Percentiles rank a stretch among this genome's conserved stretches.
These are phyloP conservation scores for Gopherus evgoodei DNA, from an alignment of 2,113 vertebrate genomes.

Conservation along the genomic window DNA sequence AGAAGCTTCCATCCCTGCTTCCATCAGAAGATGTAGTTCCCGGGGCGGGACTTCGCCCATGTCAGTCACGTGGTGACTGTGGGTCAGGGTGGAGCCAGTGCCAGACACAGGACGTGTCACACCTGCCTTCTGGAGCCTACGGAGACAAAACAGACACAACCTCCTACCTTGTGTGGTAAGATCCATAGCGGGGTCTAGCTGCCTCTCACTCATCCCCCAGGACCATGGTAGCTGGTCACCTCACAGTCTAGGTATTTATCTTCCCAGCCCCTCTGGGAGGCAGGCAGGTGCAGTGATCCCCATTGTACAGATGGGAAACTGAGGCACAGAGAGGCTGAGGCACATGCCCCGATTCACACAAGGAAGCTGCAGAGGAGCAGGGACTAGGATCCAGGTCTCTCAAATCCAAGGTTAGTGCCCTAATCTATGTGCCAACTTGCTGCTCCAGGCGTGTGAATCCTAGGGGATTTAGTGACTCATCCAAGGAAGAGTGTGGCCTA, in stretches of 20 bases:
- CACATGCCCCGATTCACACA: background rate
- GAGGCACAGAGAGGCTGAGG: background rate
- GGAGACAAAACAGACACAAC: rapidly evolving
- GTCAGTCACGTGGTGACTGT: slow-evolving; percentile 84
- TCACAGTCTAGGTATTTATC: background rate
- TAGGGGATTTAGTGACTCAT: background rate
- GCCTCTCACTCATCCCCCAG: too few relatives aligned
- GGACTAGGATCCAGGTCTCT: background rate
- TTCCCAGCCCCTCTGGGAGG: rapidly evolving
- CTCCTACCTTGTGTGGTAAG: too few relatives aligned
- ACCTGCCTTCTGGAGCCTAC: slow-evolving; percentile 79
- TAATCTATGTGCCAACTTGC: background rate
- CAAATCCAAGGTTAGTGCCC: background rate
- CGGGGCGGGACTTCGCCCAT: slow-evolving; percentile 88
- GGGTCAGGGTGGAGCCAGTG: slow-evolving; percentile 89
- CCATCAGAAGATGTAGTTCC: slow-evolving; percentile 89
- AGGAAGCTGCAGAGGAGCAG: background rate
- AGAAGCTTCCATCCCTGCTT: background rate
- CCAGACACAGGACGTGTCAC: slow-evolving; percentile 80
- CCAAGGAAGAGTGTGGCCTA: background rate
- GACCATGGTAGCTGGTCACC: background rate
- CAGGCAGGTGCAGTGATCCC: background rate
- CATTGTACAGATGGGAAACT: background rate
- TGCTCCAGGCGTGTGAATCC: background rate
- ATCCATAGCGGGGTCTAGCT: background rate